Evolutionary conservation across 2,888 invertebrate species (phyloP), one percentile per base, ranked within the genome.

Genomic region (Anorthoa munda): DNA sequence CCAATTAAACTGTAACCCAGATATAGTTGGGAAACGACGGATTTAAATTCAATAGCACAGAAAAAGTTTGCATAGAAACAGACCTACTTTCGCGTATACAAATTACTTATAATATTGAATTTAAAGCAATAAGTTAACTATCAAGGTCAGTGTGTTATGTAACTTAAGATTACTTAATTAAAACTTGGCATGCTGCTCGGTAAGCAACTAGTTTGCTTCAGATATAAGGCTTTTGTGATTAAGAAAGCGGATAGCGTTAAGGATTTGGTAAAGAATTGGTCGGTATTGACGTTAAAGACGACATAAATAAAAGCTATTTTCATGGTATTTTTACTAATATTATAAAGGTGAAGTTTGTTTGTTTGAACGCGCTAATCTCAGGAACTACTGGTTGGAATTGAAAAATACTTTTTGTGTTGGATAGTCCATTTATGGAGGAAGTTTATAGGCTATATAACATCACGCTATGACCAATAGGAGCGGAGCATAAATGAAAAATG

Each of bases 111-210:
- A 23, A 4, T 46, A 60, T 53, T 0, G 53, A 46, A 17, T 53
- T 59, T 4, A 23, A 53, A 68, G 17, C 60, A 77, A 60, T 50
- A 39, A 45, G 12, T 77, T 21, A 23, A 39, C 4, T 26, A 45
- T 48, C 70, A 75, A 77, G 78, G 70, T 50, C 26, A 31, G 4
- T 55, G 1, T 13, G 18, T 75, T 55, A 61, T 50, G 45, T 61
- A 61, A 77, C 48, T 17, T 50, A 26, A 39, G 7, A 18, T 26
- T 50, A 55, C 69, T 60, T 53, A 26, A 17, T 4, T 50, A 17
- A 39, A 48, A 64, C 18, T 75, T 55, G 2, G 48, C 23, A 13
- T 39, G 23, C 13, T 7, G n/a, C 4, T 75, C 12, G 13, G 26
- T 75, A 5, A 26, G 58, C 45, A 66, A 66, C 31, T n/a, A 18